Percentiles rank a stretch among this genome's conserved stretches.
These are phyloP conservation scores for Anhinga anhinga DNA, from an alignment of 2,113 vertebrate species.

Conservation along the genomic window DNA sequence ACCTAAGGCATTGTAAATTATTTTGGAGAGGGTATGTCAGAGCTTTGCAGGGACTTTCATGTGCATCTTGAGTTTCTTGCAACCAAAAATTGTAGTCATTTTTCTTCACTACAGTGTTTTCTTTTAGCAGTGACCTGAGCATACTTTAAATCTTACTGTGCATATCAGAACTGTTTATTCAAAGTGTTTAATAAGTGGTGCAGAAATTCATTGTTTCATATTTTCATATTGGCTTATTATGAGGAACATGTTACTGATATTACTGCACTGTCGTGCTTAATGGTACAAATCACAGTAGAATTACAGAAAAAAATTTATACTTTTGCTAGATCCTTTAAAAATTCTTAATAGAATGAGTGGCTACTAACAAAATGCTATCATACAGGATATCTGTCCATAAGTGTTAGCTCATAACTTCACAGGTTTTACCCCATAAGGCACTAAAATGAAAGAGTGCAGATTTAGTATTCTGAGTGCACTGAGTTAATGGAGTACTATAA, in stretches of 20 bases:
- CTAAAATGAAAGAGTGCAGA: not conserved
- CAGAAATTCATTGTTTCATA: not conserved
- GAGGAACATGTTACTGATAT: not conserved
- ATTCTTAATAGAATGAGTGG: not conserved
- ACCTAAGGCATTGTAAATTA: not conserved
- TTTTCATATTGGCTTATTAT: not conserved
- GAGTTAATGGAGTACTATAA: not conserved
- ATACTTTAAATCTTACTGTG: not conserved
- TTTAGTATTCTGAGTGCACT: not conserved
- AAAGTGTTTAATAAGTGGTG: not conserved
- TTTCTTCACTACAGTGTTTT: not conserved
- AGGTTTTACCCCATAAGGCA: not conserved
- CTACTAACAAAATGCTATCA: not conserved
- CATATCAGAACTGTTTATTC: not conserved
- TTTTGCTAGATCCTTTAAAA: not conserved
- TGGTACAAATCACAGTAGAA: not conserved
- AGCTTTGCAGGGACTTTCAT: not conserved
- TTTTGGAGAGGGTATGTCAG: not conserved
- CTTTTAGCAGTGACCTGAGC: not conserved
- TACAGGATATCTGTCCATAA: not conserved
- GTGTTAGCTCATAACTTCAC: not conserved
- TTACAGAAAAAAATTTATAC: not conserved
- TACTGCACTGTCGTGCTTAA: not conserved
- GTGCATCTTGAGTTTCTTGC: not conserved
- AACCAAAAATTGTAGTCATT: not conserved